Conservation (phyloP, 2,113 vertebrate genomes). For the Spermophilus dauricus region DNA sequence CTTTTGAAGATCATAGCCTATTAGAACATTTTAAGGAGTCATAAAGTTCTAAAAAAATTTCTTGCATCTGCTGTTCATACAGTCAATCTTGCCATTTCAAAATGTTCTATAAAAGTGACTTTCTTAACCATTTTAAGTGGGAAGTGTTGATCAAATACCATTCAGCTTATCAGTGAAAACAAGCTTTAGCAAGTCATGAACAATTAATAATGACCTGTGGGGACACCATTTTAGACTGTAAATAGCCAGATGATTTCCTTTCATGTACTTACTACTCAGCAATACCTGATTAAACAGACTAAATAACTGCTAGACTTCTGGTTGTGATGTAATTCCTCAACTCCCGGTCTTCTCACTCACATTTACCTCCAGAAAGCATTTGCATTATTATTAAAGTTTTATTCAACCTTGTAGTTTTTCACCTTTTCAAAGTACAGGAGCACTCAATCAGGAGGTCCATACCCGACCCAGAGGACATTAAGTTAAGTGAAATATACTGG, state of each 20-base stretch:
- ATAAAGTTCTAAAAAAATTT: not conserved
- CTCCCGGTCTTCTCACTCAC: not conserved
- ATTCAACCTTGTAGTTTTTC: not conserved
- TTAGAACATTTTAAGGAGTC: not conserved
- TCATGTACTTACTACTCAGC: not conserved
- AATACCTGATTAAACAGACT: not conserved
- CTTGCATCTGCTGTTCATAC: not conserved
- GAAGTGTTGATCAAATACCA: not conserved
- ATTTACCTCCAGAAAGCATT: not conserved
- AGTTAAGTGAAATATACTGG: not conserved
- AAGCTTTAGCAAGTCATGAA: not conserved
- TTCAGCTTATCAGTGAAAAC: not conserved
- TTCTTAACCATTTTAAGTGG: not conserved
- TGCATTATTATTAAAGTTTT: not conserved
- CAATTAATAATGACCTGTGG: not conserved
- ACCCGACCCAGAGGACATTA: not conserved
- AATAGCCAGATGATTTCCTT: not conserved
- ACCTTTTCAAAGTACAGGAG: not conserved
- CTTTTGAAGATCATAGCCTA: not conserved
- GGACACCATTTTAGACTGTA: not conserved
- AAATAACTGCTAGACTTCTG: not conserved
- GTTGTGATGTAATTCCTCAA: not conserved
- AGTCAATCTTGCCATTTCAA: not conserved
- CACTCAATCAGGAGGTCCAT: not conserved
- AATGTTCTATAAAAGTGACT: not conserved